Conservation (phyloP, 2,888 invertebrate species). For the Pterobdella sp. region DNA sequence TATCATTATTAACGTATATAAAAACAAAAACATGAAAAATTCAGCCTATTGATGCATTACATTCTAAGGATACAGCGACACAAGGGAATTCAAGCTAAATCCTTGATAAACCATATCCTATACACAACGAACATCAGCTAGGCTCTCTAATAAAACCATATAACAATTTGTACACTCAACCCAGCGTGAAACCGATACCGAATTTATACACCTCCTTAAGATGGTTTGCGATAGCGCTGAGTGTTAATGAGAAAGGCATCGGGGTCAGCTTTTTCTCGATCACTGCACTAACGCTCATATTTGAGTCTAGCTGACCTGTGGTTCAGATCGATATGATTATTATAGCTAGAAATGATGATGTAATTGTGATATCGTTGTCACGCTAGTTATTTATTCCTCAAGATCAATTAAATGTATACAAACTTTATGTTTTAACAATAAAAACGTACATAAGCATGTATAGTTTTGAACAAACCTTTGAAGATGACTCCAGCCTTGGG, state of each 20-base stretch:
- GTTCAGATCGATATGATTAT: not conserved
- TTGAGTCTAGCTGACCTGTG: constrained; percentile 65
- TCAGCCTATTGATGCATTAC: too few relatives aligned
- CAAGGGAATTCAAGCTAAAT: too few relatives aligned
- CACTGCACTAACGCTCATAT: constrained; percentile 72
- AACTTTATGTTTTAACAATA: too few relatives aligned
- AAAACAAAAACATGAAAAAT: too few relatives aligned
- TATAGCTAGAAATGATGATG: not conserved
- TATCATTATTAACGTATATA: too few relatives aligned
- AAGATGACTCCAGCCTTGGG: constrained; percentile 88
- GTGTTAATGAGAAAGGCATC: constrained; percentile 81
- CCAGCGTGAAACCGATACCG: constrained; percentile 87
- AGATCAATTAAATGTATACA: not conserved
- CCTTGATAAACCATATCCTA: too few relatives aligned
- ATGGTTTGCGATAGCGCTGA: constrained; percentile 87
- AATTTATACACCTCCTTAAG: constrained; percentile 82
- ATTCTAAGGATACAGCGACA: too few relatives aligned
- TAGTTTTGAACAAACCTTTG: constrained; percentile 62
- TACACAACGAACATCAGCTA: too few relatives aligned
- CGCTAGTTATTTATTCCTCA: not conserved
- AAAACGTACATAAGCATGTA: not conserved
- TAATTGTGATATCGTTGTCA: not conserved
- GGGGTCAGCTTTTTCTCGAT: constrained; percentile 87
- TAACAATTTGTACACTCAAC: constrained; percentile 48
- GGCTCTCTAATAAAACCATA: not conserved